Percentiles rank a stretch among this genome's conserved stretches.
Evolutionary conservation across 1,140 invertebrate species (phyloP).

Genomic region (Pseudomyrmex cubaensis): DNA sequence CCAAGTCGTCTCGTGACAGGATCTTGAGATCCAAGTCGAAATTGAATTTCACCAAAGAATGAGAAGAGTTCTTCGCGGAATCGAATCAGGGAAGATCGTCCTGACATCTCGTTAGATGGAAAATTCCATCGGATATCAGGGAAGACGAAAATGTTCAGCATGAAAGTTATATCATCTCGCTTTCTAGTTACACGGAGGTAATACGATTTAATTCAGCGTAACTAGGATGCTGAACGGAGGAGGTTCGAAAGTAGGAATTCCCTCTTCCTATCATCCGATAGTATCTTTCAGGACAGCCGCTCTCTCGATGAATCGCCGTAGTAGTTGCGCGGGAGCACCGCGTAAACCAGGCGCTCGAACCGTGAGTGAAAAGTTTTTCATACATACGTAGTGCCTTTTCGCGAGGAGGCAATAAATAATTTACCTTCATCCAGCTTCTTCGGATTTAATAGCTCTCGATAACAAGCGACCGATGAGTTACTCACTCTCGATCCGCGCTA

Average conservation of each 20-base stretch:
- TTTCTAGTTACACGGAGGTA: slow-evolving; percentile 37
- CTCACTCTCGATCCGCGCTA: slow-evolving; percentile 43
- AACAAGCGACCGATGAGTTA: slow-evolving; percentile 70
- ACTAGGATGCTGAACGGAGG: slow-evolving; percentile 9
- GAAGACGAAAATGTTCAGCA: slow-evolving; percentile 63
- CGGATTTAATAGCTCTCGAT: slow-evolving; percentile 54
- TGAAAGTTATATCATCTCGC: slow-evolving; percentile 61
- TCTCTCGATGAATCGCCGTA: slow-evolving; percentile 31
- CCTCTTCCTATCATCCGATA: slow-evolving; percentile 25
- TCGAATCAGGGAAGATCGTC: slow-evolving; percentile 67
- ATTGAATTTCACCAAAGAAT: slow-evolving; percentile 74
- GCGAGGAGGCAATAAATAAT: slow-evolving; percentile 66
- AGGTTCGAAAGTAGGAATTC: slow-evolving; percentile 1
- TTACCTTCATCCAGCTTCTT: slow-evolving; percentile 53
- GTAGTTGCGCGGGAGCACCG: not conserved
- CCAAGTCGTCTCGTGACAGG: slow-evolving; percentile 64
- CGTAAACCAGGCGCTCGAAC: not conserved
- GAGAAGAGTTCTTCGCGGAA: slow-evolving; percentile 72
- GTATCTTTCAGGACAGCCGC: slow-evolving; percentile 26
- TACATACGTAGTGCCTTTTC: slow-evolving; percentile 17
- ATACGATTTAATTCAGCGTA: slow-evolving; percentile 58
- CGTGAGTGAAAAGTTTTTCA: slow-evolving; percentile 22
- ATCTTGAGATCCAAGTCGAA: slow-evolving; percentile 67
- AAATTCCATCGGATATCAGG: slow-evolving; percentile 71
- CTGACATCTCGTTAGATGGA: slow-evolving; percentile 72